A percentile compares a stretch with the other conserved stretches of the same genome.
These are phyloP conservation scores for Melolontha melolontha DNA, from an alignment of 2,888 invertebrate species.

Conservation along the genomic window DNA sequence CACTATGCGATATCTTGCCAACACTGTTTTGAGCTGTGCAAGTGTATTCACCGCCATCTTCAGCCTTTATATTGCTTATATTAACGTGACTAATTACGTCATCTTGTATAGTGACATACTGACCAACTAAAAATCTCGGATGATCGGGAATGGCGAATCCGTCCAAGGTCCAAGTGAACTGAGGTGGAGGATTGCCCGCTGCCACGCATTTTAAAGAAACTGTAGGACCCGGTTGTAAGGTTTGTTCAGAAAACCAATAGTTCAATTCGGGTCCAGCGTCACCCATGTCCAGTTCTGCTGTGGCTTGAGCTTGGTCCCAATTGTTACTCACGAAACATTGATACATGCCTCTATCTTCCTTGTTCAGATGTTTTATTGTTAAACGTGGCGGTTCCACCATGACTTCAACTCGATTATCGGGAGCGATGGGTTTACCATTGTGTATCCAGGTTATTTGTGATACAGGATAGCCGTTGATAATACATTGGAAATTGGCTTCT, in stretches of 20 bases:
- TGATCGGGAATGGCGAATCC: slow-evolving; percentile 77
- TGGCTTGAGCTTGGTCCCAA: slow-evolving; percentile 86
- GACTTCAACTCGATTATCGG: slow-evolving; percentile 61
- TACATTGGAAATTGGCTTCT: slow-evolving; percentile 88
- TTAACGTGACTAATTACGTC: slow-evolving; percentile 94
- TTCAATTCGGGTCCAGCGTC: slow-evolving; percentile 90
- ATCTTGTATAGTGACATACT: slow-evolving; percentile 91
- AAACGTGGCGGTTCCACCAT: slow-evolving; percentile 62
- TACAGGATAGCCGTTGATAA: slow-evolving; percentile 87
- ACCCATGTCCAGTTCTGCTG: slow-evolving; percentile 83
- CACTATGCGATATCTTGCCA: slow-evolving; percentile 83
- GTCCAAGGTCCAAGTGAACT: slow-evolving; percentile 91
- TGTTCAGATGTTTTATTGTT: slow-evolving; percentile 75
- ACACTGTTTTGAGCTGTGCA: slow-evolving; percentile 88
- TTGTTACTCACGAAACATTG: slow-evolving; percentile 90
- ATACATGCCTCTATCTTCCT: slow-evolving; percentile 90
- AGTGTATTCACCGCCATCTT: slow-evolving; percentile 91
- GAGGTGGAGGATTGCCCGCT: slow-evolving; percentile 94
- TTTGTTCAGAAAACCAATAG: slow-evolving; percentile 94
- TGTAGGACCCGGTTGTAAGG: slow-evolving; percentile 90
- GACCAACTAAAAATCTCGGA: slow-evolving; percentile 87
- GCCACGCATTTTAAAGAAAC: slow-evolving; percentile 89
- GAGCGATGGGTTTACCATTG: slow-evolving; percentile 71
- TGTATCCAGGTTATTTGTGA: slow-evolving; percentile 82
- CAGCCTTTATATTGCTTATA: slow-evolving; percentile 86